Conservation (phyloP, 2,113 vertebrate genomes). For the Coturnix japonica region DNA sequence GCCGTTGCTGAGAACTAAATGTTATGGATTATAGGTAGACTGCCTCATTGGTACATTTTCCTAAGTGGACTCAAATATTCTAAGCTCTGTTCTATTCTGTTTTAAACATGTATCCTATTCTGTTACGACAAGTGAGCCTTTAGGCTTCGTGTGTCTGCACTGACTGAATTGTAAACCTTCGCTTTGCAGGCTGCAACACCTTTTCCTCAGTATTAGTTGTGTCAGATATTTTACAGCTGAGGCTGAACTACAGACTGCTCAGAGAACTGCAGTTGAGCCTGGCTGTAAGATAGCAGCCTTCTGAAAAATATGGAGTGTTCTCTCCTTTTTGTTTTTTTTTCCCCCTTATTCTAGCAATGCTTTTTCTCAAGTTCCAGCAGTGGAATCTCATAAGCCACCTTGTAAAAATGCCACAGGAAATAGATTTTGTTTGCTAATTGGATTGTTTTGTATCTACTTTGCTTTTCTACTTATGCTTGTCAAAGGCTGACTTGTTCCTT, state of each 20-base stretch:
- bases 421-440: neutral
- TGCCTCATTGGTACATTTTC: neutral
- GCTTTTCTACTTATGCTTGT: neutral
- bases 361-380: neutral
- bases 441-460: neutral
- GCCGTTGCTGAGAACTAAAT: neutral
- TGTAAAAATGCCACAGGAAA: neutral
- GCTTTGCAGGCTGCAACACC: neutral
- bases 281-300: neutral
- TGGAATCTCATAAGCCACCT: neutral
- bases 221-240: neutral
- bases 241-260: neutral
- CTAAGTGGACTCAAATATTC: neutral
- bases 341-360: neutral
- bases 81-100: neutral
- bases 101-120: neutral
- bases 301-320: fast-evolving
- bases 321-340: neutral
- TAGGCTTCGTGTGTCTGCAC: neutral
- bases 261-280: neutral
- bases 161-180: neutral
- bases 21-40: neutral
- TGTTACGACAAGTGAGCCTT: neutral
- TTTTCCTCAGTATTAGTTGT: neutral
- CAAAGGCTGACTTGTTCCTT: neutral